phyloP scores from a whole-genome alignment of 2,888 invertebrate genomes.

The Fabriciana adippe region DNA sequence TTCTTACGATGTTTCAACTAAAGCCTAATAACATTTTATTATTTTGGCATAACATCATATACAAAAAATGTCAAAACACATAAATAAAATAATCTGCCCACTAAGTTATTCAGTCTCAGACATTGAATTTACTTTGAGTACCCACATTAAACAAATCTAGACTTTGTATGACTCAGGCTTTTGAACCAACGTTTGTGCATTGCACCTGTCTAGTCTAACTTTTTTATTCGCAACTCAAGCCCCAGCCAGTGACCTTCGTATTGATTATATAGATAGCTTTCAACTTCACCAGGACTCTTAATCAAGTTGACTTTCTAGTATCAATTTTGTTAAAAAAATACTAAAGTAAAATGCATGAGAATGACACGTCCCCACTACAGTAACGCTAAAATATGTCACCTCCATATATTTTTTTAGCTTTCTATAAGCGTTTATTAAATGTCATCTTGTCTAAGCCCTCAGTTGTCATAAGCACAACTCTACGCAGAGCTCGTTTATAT shows the following conservation, averaged over 20 bases:
- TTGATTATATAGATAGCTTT: conserved; percentile 17
- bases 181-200: conserved; percentile 13
- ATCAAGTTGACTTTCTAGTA: background rate
- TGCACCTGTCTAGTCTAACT: conserved; percentile 14
- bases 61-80: background rate
- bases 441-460: too few species aligned
- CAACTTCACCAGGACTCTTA: background rate
- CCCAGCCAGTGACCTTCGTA: conserved; percentile 10
- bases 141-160: background rate
- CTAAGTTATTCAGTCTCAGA: conserved; percentile 4
- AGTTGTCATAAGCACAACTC: too few species aligned
- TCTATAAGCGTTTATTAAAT: too few species aligned
- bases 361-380: too few species aligned
- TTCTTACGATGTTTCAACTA: too few species aligned
- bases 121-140: background rate
- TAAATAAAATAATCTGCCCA: background rate
- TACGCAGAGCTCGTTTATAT: too few species aligned
- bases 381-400: too few species aligned
- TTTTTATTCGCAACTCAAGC: conserved; percentile 1
- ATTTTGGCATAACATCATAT: background rate
- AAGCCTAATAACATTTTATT: too few species aligned
- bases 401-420: too few species aligned
- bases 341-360: too few species aligned
- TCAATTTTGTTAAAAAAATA: too few species aligned
- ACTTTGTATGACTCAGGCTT: conserved; percentile 11